Conservation (phyloP, 23 tunicate genomes). For the Halocynthia aurantium region DNA sequence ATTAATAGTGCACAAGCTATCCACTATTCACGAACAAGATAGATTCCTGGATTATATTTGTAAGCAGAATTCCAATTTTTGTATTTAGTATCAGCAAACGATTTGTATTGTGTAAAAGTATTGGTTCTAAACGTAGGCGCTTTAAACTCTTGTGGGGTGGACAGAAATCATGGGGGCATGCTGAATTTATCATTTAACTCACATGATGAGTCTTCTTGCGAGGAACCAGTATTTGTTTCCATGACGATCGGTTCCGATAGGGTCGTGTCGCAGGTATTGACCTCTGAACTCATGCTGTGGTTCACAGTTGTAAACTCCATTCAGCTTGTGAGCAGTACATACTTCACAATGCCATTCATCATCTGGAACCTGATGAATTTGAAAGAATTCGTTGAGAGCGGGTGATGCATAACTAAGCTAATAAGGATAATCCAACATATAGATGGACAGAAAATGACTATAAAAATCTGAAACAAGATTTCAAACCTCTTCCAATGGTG, state of each 20-base stretch:
- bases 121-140: too few relatives aligned
- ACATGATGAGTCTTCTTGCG: conserved; percentile 81
- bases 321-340: conserved; percentile 68
- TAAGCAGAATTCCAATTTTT: too few relatives aligned
- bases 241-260: conserved; percentile 85
- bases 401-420: background rate
- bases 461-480: background rate
- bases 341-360: conserved; percentile 93
- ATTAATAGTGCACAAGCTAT: too few relatives aligned
- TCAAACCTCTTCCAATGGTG: conserved; percentile 68
- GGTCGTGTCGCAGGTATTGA: conserved; percentile 82
- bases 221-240: conserved; percentile 97
- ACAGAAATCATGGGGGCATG: conserved; percentile 6
- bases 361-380: conserved; percentile 54
- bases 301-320: conserved; percentile 84
- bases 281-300: conserved; percentile 35
- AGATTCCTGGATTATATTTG: too few relatives aligned
- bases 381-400: background rate
- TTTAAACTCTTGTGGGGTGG: background rate
- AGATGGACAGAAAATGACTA: background rate
- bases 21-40: too few relatives aligned
- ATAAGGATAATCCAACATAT: too few relatives aligned
- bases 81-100: too few relatives aligned
- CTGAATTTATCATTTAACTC: conserved; percentile 22
- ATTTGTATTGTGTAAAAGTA: too few relatives aligned